These are phyloP conservation scores for Trichonephila clavipes DNA, from an alignment of 1,140 invertebrate genomes.

Conservation along the genomic window DNA sequence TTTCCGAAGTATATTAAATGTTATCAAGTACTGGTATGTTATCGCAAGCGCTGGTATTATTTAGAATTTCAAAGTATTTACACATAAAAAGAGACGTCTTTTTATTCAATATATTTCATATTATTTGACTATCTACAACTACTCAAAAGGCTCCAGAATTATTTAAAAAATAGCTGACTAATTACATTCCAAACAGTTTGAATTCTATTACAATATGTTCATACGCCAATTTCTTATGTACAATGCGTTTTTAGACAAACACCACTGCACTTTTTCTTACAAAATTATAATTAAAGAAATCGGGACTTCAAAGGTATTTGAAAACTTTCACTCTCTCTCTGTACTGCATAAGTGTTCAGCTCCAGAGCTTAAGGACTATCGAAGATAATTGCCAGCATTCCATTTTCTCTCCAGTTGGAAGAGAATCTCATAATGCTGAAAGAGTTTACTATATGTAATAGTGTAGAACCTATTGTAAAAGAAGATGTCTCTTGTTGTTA, in stretches of 20 bases:
- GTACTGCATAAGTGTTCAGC: slow-evolving; percentile 28
- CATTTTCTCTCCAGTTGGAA: background rate
- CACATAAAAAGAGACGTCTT: no score
- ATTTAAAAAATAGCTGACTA: no score
- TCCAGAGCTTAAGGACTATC: background rate
- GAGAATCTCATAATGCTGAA: slow-evolving; percentile 47
- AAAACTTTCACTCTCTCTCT: background rate
- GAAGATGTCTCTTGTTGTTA: slow-evolving; percentile 81
- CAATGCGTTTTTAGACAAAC: background rate
- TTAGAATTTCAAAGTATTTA: no score
- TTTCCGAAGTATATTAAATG: no score
- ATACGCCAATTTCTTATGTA: background rate
- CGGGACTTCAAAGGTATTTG: background rate
- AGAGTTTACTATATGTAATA: slow-evolving; percentile 57
- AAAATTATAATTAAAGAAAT: background rate
- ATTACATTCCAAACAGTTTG: no score
- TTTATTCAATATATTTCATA: no score
- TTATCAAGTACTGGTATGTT: no score
- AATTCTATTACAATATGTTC: background rate
- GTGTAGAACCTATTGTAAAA: slow-evolving; percentile 64
- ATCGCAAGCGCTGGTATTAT: no score
- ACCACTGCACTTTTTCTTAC: slow-evolving; percentile 26
- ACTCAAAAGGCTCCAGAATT: no score
- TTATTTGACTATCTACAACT: no score
- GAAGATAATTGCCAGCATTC: background rate